Evolutionary conservation across 2,888 invertebrate species (phyloP).

Genomic region (Tenodera sinensis): DNA sequence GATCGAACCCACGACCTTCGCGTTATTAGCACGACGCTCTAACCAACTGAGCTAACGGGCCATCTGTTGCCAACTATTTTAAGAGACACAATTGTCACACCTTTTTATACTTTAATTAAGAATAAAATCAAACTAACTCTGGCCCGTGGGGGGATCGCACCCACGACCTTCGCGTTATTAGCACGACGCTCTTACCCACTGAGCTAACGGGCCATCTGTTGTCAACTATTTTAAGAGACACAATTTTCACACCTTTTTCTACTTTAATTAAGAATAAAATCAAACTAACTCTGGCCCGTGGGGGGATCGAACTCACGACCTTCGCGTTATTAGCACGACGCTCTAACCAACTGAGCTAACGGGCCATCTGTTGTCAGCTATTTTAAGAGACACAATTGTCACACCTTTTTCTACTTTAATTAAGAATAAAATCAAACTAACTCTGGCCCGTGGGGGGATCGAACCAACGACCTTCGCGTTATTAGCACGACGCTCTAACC

Average conservation of each 20-base stretch:
- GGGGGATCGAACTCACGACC: conserved; percentile 30
- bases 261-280: too few species aligned
- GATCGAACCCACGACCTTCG: conserved; percentile 27
- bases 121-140: too few species aligned
- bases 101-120: too few species aligned
- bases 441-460: conserved; percentile 28
- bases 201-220: conserved; percentile 18
- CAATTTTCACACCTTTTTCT: too few species aligned
- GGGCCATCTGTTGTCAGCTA: too few species aligned
- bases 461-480: conserved; percentile 29
- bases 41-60: conserved; percentile 24
- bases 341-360: conserved; percentile 31
- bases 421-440: too few species aligned
- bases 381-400: too few species aligned
- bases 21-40: conserved; percentile 28
- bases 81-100: too few species aligned
- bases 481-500: conserved; percentile 28
- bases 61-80: too few species aligned
- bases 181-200: conserved; percentile 28
- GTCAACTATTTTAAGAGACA: too few species aligned
- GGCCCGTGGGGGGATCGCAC: conserved; percentile 14
- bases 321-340: conserved; percentile 31
- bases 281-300: conserved; percentile 22
- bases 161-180: conserved; percentile 30
- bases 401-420: too few species aligned